phyloP scores from a whole-genome alignment of 2,113 vertebrate genomes.

The Meleagris gallopavo region DNA sequence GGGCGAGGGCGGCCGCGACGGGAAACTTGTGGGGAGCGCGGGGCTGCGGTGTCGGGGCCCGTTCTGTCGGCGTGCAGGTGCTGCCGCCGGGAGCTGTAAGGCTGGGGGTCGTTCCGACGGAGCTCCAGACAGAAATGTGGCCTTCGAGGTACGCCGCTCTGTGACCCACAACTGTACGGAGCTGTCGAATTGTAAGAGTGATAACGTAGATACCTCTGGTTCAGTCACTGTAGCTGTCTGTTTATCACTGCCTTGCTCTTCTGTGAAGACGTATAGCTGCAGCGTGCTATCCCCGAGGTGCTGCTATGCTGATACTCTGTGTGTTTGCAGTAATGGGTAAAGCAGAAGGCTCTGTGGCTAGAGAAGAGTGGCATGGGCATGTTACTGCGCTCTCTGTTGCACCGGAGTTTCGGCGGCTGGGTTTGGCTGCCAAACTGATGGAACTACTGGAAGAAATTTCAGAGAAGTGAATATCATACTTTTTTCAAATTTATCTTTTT shows the following conservation, averaged over 20 bases:
- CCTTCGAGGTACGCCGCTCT: neutral
- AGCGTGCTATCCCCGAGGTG: rapidly evolving
- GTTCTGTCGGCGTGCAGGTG: neutral
- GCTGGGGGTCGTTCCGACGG: neutral
- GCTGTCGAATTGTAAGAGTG: neutral
- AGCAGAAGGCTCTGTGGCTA: slow-evolving; percentile 93
- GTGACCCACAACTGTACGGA: neutral
- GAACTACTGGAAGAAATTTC: slow-evolving; percentile 97
- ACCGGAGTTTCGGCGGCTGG: slow-evolving; percentile 92
- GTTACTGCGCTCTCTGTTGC: slow-evolving; percentile 95
- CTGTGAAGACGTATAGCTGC: neutral
- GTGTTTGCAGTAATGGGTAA: slow-evolving; percentile 92
- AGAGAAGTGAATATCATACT: slow-evolving; percentile 83
- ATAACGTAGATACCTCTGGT: rapidly evolving
- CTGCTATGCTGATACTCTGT: neutral
- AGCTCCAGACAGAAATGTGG: too few relatives aligned
- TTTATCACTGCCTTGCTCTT: neutral
- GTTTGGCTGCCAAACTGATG: slow-evolving; percentile 95
- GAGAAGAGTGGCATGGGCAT: slow-evolving; percentile 96
- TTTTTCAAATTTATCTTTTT: neutral
- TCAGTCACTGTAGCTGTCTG: rapidly evolving
- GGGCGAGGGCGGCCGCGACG: neutral
- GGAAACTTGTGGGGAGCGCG: too few relatives aligned
- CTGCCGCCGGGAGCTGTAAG: too few relatives aligned
- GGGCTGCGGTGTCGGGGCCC: neutral